Evolutionary conservation across 1,140 invertebrate species (phyloP).

Genomic region (Leptinotarsa defecta): DNA sequence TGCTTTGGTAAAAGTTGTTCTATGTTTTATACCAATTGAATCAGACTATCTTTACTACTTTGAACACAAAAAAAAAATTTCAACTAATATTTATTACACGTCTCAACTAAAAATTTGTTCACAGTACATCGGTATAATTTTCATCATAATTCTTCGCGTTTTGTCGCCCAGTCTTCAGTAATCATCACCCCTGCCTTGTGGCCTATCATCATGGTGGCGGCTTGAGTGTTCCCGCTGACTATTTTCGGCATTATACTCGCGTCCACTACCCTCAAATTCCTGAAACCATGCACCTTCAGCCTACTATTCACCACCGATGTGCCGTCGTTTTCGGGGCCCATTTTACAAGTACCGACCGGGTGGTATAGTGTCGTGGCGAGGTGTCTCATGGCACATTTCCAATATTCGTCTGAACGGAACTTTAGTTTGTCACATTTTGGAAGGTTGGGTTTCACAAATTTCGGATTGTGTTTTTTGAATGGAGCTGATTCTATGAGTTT

Average conservation of each 20-base stretch:
- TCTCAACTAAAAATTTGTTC: neutral
- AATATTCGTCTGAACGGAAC: slow-evolving; percentile 69
- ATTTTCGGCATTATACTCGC: slow-evolving; percentile 80
- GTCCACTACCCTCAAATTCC: slow-evolving; percentile 75
- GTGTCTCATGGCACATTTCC: slow-evolving; percentile 67
- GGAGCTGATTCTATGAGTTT: slow-evolving; percentile 50
- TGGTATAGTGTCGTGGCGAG: slow-evolving; percentile 74
- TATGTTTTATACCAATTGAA: slow-evolving; percentile 24
- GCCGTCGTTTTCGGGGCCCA: slow-evolving; percentile 57
- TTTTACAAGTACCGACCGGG: slow-evolving; percentile 67
- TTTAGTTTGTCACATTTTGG: slow-evolving; percentile 66
- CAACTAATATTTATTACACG: neutral
- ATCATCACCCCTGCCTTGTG: slow-evolving; percentile 78
- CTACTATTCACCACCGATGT: slow-evolving; percentile 56
- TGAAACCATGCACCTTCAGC: slow-evolving; percentile 60
- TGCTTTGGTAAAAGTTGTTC: slow-evolving; percentile 23
- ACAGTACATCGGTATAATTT: neutral
- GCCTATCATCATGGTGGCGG: slow-evolving; percentile 76
- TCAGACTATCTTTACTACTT: neutral
- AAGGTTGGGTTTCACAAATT: slow-evolving; percentile 64
- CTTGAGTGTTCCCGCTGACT: slow-evolving; percentile 75
- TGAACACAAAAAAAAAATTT: neutral
- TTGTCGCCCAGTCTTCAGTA: slow-evolving; percentile 61
- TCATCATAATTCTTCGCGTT: neutral
- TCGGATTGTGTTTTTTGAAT: slow-evolving; percentile 56